A percentile compares a stretch with the other conserved stretches of the same genome.
phyloP scores from a whole-genome alignment of 2,113 vertebrate genomes.

The Spheniscus mendiculus region DNA sequence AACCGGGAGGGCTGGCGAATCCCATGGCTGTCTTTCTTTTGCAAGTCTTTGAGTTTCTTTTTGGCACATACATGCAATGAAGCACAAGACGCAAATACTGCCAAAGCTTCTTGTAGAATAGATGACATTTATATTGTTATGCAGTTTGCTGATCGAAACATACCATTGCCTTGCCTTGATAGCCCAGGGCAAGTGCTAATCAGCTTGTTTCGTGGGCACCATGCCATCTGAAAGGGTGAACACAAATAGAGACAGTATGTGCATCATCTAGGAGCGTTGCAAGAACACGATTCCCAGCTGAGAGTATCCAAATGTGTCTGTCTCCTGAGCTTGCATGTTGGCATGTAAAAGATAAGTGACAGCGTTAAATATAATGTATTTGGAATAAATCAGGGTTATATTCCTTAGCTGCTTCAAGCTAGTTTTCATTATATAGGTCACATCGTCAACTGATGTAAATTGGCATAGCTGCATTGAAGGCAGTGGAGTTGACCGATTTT shows the following conservation, averaged over 20 bases:
- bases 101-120: slow-evolving; percentile 42
- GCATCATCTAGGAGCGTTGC: slow-evolving; percentile 27
- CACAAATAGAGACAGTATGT: slow-evolving; percentile 53
- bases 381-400: background rate
- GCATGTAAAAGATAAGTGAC: slow-evolving; percentile 1
- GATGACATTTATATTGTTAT: slow-evolving; percentile 68
- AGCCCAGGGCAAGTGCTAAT: slow-evolving; percentile 60
- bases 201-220: slow-evolving; percentile 44
- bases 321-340: slow-evolving; percentile 26
- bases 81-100: slow-evolving; percentile 7
- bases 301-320: slow-evolving; percentile 27
- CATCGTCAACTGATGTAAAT: background rate
- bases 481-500: background rate
- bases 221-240: slow-evolving; percentile 48
- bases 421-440: background rate
- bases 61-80: slow-evolving; percentile 2
- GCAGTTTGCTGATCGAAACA: slow-evolving; percentile 63
- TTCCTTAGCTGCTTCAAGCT: background rate
- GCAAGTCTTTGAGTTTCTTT: background rate
- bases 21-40: slow-evolving; percentile 12
- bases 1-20: background rate
- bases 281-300: slow-evolving; percentile 43
- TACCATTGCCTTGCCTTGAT: slow-evolving; percentile 58
- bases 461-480: background rate
- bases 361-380: background rate